A percentile compares a stretch with the other conserved stretches of the same genome.
phyloP scores from a whole-genome alignment of 2,113 vertebrate species.

The Apteryx mantelli region DNA sequence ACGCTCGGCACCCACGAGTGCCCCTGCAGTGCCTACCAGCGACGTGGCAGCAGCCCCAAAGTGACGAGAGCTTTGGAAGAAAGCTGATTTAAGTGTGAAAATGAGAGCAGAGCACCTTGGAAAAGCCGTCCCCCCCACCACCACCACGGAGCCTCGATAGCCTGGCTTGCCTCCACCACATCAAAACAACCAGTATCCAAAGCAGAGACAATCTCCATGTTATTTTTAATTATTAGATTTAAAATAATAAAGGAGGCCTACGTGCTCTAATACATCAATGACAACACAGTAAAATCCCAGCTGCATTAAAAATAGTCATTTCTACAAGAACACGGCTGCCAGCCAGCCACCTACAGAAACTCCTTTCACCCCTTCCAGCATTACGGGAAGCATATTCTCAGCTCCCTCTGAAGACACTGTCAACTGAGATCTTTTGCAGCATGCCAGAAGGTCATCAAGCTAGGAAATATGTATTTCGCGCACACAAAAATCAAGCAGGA shows the following conservation, averaged over 20 bases:
- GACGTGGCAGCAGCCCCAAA: not conserved
- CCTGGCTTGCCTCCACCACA: not conserved
- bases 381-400: not conserved
- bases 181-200: not conserved
- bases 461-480: accelerated
- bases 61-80: not conserved
- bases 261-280: not conserved
- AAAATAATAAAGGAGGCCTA: slow-evolving; percentile 16
- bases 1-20: no score
- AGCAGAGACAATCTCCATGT: not conserved
- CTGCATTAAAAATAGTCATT: slow-evolving; percentile 28
- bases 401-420: not conserved
- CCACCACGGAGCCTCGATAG: not conserved
- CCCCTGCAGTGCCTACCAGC: not conserved
- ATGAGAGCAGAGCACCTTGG: not conserved
- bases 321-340: not conserved
- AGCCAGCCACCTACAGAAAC: not conserved
- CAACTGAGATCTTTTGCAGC: accelerated
- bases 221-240: not conserved
- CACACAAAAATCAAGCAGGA: not conserved
- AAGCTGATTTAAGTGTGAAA: no score
- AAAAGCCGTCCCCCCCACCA: not conserved
- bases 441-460: accelerated
- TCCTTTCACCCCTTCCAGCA: not conserved
- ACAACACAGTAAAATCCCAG: not conserved